Evolutionary conservation across 2,888 invertebrate species (phyloP).

Genomic region (Stictocephala bisonia): DNA sequence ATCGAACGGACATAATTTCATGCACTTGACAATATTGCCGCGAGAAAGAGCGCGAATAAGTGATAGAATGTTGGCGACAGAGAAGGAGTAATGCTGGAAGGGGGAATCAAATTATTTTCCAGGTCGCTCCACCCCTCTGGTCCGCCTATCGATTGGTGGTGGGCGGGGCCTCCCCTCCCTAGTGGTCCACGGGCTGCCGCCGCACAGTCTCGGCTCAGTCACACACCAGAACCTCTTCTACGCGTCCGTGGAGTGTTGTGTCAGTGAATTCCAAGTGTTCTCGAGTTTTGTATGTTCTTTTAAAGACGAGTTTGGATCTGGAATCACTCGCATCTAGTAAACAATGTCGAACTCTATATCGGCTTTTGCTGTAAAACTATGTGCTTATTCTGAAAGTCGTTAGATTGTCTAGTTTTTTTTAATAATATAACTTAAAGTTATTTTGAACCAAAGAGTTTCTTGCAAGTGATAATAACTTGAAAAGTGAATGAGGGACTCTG

Average conservation of each 20-base stretch:
- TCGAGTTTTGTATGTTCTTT: too few relatives aligned
- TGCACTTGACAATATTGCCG: slow-evolving; percentile 45
- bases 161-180: slow-evolving; percentile 44
- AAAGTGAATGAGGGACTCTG: not conserved
- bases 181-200: not conserved
- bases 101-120: slow-evolving; percentile 45
- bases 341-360: too few relatives aligned
- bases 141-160: slow-evolving; percentile 30
- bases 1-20: slow-evolving; percentile 44
- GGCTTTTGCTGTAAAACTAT: too few relatives aligned
- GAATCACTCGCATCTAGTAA: too few relatives aligned
- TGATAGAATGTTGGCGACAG: slow-evolving; percentile 23
- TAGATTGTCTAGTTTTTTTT: too few relatives aligned
- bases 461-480: too few relatives aligned
- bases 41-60: slow-evolving; percentile 41
- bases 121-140: slow-evolving; percentile 27
- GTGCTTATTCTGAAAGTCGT: too few relatives aligned
- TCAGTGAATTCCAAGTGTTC: not conserved
- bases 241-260: slow-evolving; percentile 30
- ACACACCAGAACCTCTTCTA: slow-evolving; percentile 8
- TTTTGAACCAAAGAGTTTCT: too few relatives aligned
- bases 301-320: too few relatives aligned
- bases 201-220: slow-evolving; percentile 21
- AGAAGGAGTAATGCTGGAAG: slow-evolving; percentile 12
- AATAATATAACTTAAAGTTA: too few relatives aligned